Evolutionary conservation across 2,888 invertebrate species (phyloP).

Genomic region (Iselma pallidipennis): DNA sequence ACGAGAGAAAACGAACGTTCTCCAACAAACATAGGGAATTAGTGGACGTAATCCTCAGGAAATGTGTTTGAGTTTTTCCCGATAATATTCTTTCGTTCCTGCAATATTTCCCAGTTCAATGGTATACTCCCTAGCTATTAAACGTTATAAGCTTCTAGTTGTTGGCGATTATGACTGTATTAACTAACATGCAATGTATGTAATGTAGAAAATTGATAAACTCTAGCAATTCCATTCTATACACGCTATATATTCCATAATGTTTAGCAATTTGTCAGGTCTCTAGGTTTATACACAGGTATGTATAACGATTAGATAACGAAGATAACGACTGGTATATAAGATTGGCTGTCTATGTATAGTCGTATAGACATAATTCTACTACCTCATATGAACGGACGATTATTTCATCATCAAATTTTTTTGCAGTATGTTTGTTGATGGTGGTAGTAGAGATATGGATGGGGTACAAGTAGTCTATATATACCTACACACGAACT

Average conservation of each 20-base stretch:
- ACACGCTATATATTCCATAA: neutral
- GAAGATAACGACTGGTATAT: too few relatives aligned
- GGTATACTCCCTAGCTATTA: conserved; percentile 20
- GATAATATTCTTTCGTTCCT: conserved; percentile 23
- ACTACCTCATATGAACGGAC: neutral
- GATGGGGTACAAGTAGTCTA: neutral
- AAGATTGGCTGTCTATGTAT: too few relatives aligned
- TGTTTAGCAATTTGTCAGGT: too few relatives aligned
- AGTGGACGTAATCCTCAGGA: conserved; percentile 34
- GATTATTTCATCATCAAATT: neutral
- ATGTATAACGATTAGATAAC: too few relatives aligned
- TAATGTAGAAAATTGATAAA: conserved; percentile 22
- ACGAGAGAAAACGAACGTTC: conserved; percentile 6
- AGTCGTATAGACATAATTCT: neutral
- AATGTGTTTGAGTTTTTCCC: conserved; percentile 31
- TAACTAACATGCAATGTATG: conserved; percentile 13
- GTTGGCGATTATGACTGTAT: conserved; percentile 21
- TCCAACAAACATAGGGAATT: conserved; percentile 36
- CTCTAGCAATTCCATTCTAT: neutral
- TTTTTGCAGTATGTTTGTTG: neutral
- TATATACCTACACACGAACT: conserved; percentile 32
- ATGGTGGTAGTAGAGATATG: neutral
- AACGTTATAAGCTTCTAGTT: conserved; percentile 23
- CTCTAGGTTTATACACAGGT: too few relatives aligned
- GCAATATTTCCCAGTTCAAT: conserved; percentile 20